Base-by-base conservation (phyloP, 2,113 vertebrate genomes). In the Nycticebus coucang region DNA sequence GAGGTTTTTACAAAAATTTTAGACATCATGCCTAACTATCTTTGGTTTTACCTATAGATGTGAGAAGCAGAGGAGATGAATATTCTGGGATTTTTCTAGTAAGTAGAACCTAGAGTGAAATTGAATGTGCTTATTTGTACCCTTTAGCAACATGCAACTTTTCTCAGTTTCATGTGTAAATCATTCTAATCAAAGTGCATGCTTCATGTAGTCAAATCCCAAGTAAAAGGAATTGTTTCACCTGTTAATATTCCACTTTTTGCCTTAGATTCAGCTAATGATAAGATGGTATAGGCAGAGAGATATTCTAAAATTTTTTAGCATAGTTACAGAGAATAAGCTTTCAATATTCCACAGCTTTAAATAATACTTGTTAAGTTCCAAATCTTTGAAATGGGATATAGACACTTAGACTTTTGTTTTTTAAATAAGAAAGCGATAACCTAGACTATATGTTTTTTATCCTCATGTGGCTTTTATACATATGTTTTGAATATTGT, bases 161-260 rank as follows among this genome's bases (percentile, higher is more conserved):
- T 77, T 71, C 83, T 77, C 22, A 55, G 35, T 78, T 92, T 95
- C 75, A 78, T 62, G 86, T 19, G 55, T 86, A 72, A 69, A 74
- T 95, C 24, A 5, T 83, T 55, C 69, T 60, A 86, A 94, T 71
- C 53, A 78, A 82, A 92, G 62, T 66, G 71, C 86, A 92, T 81
- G 45, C 33, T 78, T 89, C 78, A 50, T 78, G 5, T 53, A 66
- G 30, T 92, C 22, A 82, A 72, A 26, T 72, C 22, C 87, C 75
- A 60, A 87, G 57, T 55, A 24, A 5, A 21, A 84, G 22, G 78
- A 83, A 22, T 60, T 1, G 0, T 66, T 95, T 94, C 35, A 83
- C 62, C 81, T 81, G 55, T 74, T 35, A 35, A 87, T 14, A 60
- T 89, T 95, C 60, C 78, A 68, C 17, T 92, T 37, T 78, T 89